Evolutionary conservation across 2,797 vertebrate species (phyloP).

Genomic region (Urophycis tenuis): DNA sequence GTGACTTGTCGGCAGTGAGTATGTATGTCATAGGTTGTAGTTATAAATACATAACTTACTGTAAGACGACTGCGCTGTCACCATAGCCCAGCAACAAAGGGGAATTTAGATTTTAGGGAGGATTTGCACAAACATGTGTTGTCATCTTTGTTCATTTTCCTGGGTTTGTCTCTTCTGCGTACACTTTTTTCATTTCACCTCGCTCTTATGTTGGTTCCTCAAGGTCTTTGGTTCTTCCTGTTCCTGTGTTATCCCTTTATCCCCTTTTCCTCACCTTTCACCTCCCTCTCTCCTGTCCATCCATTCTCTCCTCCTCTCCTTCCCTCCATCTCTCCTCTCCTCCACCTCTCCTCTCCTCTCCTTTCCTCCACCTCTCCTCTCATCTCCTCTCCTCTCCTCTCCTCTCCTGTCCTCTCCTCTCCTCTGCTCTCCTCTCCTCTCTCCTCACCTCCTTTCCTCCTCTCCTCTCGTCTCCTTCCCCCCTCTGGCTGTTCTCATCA

Average conservation of each 20-base stretch:
- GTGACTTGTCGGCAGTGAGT: background rate
- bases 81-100: background rate
- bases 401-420: background rate
- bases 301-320: no score
- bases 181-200: background rate
- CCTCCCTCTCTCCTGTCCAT: background rate
- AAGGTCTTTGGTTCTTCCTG: no score
- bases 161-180: no score
- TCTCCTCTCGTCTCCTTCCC: background rate
- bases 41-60: background rate
- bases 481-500: slow-evolving; percentile 31
- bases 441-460: background rate
- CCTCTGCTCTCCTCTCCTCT: background rate
- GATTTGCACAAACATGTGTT: background rate
- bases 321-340: background rate
- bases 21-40: background rate
- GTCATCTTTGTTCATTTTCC: background rate
- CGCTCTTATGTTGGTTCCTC: background rate
- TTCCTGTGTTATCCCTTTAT: background rate
- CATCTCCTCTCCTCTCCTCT: background rate
- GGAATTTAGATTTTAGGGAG: background rate
- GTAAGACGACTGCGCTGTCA: background rate
- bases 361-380: background rate
- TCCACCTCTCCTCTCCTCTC: background rate
- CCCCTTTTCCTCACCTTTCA: background rate